Evolutionary conservation across 2,113 vertebrate species (phyloP), one percentile per base, ranked within the genome.

Genomic region (Centropus bengalensis): DNA sequence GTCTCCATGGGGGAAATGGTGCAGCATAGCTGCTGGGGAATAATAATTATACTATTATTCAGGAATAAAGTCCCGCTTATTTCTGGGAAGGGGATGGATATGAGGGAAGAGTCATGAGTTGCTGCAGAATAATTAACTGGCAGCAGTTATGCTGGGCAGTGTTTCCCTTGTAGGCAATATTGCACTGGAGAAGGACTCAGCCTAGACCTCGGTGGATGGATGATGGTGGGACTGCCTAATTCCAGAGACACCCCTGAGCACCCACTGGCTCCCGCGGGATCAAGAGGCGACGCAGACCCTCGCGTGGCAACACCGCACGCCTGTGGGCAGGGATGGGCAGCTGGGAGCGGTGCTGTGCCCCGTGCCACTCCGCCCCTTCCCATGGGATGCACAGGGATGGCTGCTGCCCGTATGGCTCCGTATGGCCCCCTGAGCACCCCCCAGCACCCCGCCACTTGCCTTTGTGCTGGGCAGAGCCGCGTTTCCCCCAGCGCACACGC

Each of bases 11-110:
- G 74, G 89, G 44, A 58, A 95, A 82, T 1, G 36, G 40, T 2
- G 0, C 54, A 66, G 84, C 45, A 19, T 54, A 82, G 77, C 69
- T 88, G 58, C 74, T 49, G 64, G 70, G 77, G 89, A 91, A 86
- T 91, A 79, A 87, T 45, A 42, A 76, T 79, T 62, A 11, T 40
- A 90, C 73, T 90, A 74, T 90, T 85, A 62, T 82, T 76, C 51
- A 49, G 70, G 85, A 89, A 95, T 88, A 91, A 88, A 88, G 88
- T 54, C 88, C 40, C 18, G 2, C 90, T 96, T 82, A 62, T 96
- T 90, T 82, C 78, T 63, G 75, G 62, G 75, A 63, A 69, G 42
- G 45, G 36, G 20, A 36, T 54, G 63, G 66, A 6, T 32, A 38
- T 21, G 67, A 38, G 36, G 33, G 63, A 73, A 94, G 87, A 88